Base-by-base conservation (phyloP, 2,888 invertebrate species). In the Drosophila infuscata region DNA sequence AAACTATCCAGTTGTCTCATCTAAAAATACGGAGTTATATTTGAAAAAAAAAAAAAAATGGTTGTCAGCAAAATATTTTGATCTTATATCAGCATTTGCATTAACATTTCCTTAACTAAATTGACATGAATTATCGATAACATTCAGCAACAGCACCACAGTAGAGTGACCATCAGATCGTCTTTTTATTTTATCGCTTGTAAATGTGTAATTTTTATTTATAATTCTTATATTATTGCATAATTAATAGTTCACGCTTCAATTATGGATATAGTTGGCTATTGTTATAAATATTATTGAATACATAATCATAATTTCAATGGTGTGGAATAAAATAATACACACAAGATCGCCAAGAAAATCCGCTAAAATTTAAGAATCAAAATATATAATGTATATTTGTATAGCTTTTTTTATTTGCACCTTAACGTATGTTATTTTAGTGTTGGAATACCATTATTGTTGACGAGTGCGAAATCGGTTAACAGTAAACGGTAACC, bases 401-500 rank as follows among this genome's bases (percentile, higher is more conserved):
- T 46, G 1, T 3, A 0, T 8, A 15, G 15, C 20, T 35, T 9
- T 15, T 15, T 20, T 33, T 9, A 33, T 20, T 15, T 52, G 5
- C 33, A 20, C 12, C 15, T 20, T 2, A 20, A 15, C 15, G 4
- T 15, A 35, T 15, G 32, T 11, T 29, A 29, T 54, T 52, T 6
- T 36, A 7, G 3, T 33, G 4, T 5, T 2, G 32, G 41, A 41
- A 25, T 46, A 52, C n/a, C 33, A 3, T 12, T 11, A 30, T 9
- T 46, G 9, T 30, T 9, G 33, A 17, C 5, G 6, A 38, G 17
- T 53, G 25, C 1, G n/a, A 6, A 41, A 70, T 17, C 60, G 59
- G 74, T 57, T 68, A 74, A 62, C 57, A 61, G 52, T 20, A 60
- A 7, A 11, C 30, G 15, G 20, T 41, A 35, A 56, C 3, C 35